phyloP scores from a whole-genome alignment of 53 echinoderm and acorn worm genomes.

The Temnopleurus reevesii region DNA sequence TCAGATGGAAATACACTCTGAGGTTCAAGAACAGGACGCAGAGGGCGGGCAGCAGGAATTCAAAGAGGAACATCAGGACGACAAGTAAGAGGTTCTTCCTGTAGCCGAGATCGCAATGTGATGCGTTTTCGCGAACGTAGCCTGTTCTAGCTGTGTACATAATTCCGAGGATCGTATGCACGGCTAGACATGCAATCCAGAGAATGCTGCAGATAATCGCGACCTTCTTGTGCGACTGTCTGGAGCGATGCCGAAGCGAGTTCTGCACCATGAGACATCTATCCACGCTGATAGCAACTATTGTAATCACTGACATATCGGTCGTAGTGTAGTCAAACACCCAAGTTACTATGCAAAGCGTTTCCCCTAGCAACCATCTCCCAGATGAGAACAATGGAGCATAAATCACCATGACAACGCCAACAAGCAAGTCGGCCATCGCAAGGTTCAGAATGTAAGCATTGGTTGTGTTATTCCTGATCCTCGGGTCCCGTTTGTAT shows the following conservation, averaged over 20 bases:
- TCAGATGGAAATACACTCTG: background rate
- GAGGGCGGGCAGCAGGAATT: background rate
- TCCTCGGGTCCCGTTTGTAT: background rate
- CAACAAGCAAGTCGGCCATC: background rate
- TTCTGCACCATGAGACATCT: background rate
- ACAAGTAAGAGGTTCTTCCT: background rate
- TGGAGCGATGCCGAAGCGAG: background rate
- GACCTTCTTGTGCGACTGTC: background rate
- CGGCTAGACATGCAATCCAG: background rate
- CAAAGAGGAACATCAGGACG: background rate
- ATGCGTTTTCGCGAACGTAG: background rate
- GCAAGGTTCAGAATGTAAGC: background rate
- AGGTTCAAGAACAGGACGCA: background rate
- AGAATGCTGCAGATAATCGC: background rate
- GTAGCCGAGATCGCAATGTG: background rate
- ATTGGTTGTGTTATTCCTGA: background rate
- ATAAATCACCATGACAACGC: background rate
- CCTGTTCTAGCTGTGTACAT: background rate
- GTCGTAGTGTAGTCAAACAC: background rate
- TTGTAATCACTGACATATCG: conserved; percentile 12
- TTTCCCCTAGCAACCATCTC: background rate
- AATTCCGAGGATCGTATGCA: background rate
- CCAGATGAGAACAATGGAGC: background rate
- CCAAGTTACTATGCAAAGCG: background rate
- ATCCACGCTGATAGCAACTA: conserved; percentile 3